Evolutionary conservation across 2,888 invertebrate species (phyloP).

Genomic region (Diogma glabrata): DNA sequence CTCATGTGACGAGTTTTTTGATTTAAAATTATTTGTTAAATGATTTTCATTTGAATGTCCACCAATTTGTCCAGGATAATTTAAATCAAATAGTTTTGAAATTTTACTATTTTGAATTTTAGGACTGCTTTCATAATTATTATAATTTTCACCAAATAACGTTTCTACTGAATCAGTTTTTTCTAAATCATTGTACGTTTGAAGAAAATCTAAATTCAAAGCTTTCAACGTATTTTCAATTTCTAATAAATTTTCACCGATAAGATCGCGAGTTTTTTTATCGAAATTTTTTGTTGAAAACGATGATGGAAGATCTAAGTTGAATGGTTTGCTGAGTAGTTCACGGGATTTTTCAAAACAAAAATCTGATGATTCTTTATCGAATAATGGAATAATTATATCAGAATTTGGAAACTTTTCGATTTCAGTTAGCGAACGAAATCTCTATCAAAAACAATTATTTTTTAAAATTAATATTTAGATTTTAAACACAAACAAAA

Average conservation of each 20-base stretch:
- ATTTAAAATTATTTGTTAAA: background rate
- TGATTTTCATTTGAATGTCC: background rate
- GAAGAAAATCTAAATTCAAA: conserved; percentile 36
- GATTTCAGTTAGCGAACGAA: conserved; percentile 42
- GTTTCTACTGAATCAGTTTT: conserved; percentile 38
- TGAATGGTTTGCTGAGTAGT: conserved; percentile 46
- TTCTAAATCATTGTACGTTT: conserved; percentile 36
- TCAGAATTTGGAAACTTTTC: conserved; percentile 37
- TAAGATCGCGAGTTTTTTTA: conserved; percentile 27
- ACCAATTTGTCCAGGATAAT: background rate
- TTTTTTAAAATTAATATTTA: no score
- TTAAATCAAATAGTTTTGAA: conserved; percentile 5
- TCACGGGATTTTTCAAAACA: conserved; percentile 62
- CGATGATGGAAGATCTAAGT: conserved; percentile 25
- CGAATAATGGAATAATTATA: conserved; percentile 53
- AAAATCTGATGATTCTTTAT: conserved; percentile 61
- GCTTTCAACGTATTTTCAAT: conserved; percentile 37
- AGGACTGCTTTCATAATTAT: conserved; percentile 3
- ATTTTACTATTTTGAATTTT: conserved; percentile 8
- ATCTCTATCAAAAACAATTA: conserved; percentile 32
- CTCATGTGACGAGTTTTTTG: background rate
- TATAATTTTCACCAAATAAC: conserved; percentile 24
- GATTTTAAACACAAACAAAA: conserved; percentile 7
- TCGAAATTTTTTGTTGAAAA: conserved; percentile 17
- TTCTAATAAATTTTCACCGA: conserved; percentile 35